Percentiles rank a stretch among this genome's conserved stretches.
phyloP scores from a whole-genome alignment of 2,797 vertebrate species.

The Xiphophorus birchmanni region DNA sequence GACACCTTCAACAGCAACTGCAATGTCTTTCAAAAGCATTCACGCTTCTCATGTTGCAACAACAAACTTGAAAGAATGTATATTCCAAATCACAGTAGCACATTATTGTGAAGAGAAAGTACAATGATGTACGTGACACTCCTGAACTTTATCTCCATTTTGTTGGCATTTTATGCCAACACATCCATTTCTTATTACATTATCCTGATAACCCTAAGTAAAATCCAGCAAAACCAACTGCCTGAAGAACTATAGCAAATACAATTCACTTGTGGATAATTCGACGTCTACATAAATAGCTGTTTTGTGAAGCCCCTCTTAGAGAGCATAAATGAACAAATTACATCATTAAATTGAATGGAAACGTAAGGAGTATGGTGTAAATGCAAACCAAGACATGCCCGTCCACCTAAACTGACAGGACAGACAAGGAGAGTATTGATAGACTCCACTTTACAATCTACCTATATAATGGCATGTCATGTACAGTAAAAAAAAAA shows the following conservation, averaged over 20 bases:
- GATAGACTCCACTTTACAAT: background rate
- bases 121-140: background rate
- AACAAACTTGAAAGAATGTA: background rate
- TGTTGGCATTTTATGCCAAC: too few relatives aligned
- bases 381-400: background rate
- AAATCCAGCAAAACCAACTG: background rate
- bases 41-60: background rate
- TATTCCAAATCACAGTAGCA: background rate
- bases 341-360: background rate
- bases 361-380: background rate
- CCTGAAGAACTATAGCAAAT: background rate
- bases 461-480: background rate
- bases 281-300: background rate
- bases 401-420: background rate
- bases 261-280: background rate
- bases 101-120: background rate
- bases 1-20: slow-evolving; percentile 33
- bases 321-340: background rate
- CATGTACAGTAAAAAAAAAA: background rate
- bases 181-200: background rate
- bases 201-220: background rate
- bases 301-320: background rate
- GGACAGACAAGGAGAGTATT: background rate
- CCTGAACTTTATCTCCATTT: too few relatives aligned
- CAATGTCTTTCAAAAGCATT: background rate